Percentiles rank a stretch among this genome's conserved stretches.
phyloP scores from a whole-genome alignment of 2,113 vertebrate genomes.

The Mohoua ochrocephala region DNA sequence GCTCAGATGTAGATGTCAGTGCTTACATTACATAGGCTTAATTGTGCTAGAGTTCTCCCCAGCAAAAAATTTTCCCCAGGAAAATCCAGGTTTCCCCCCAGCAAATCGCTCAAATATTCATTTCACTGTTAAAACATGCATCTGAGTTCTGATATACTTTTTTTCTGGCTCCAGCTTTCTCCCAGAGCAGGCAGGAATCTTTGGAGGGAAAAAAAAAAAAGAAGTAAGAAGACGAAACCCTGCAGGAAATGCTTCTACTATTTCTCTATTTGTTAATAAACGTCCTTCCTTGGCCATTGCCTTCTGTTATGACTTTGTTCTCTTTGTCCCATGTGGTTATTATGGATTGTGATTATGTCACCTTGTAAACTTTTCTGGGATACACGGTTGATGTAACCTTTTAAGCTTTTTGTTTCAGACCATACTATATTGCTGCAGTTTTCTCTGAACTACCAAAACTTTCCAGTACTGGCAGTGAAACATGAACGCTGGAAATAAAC shows the following conservation, averaged over 20 bases:
- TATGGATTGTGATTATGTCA: not conserved
- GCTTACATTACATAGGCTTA: not conserved
- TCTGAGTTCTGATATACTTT: not conserved
- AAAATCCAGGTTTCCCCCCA: not conserved
- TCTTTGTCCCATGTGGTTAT: not conserved
- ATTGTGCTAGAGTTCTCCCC: not conserved
- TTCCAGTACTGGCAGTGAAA: not conserved
- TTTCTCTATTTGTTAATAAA: not conserved
- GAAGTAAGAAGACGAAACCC: not conserved
- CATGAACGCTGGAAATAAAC: not conserved
- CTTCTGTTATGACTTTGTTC: not conserved
- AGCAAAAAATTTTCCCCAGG: not conserved
- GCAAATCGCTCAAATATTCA: not conserved
- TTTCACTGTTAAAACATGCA: not conserved
- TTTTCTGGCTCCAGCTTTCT: not conserved
- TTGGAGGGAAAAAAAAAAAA: accelerated
- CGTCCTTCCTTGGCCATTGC: not conserved
- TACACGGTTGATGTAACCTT: not conserved
- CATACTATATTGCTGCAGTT: not conserved
- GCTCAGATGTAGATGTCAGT: not conserved
- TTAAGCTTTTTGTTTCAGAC: not conserved
- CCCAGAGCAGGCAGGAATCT: not conserved
- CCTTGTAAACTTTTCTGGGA: not conserved
- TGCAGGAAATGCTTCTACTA: not conserved
- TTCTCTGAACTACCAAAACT: not conserved